phyloP scores from a whole-genome alignment of 2,888 invertebrate species.

The Agrotis exclamationis region DNA sequence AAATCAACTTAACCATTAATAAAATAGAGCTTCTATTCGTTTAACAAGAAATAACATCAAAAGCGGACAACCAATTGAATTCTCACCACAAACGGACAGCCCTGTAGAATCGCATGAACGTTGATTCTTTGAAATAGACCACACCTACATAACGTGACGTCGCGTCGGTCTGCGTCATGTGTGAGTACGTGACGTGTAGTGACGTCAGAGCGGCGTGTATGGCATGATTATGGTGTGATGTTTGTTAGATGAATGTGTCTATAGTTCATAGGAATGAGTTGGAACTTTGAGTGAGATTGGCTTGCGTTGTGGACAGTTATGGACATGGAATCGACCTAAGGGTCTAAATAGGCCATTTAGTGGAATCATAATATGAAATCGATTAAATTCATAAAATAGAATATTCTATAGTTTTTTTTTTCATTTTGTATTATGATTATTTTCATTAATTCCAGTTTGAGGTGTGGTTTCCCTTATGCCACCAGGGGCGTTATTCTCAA shows the following conservation, averaged over 20 bases:
- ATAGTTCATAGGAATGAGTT: not conserved
- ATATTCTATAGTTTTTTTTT: too few species aligned
- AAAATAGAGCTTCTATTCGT: not conserved
- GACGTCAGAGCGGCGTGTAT: conserved; percentile 40
- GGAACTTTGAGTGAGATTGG: not conserved
- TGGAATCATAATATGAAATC: too few species aligned
- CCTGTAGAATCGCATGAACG: conserved; percentile 20
- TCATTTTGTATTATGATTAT: too few species aligned
- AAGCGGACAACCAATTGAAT: not conserved
- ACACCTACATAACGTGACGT: conserved; percentile 43
- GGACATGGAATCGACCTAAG: too few species aligned
- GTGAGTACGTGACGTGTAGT: conserved; percentile 33
- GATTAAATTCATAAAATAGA: too few species aligned
- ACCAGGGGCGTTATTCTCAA: too few species aligned
- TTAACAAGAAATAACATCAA: not conserved
- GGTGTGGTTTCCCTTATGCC: too few species aligned
- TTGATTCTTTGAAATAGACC: conserved; percentile 44
- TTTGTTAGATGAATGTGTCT: conserved; percentile 8
- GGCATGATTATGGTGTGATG: conserved; percentile 25
- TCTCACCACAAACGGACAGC: conserved; percentile 7
- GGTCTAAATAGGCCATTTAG: not conserved
- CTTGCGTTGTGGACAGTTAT: too few species aligned
- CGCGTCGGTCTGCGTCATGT: conserved; percentile 19
- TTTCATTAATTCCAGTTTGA: too few species aligned
- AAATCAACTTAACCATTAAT: not conserved